Evolutionary conservation across 2,113 vertebrate species (phyloP).

Genomic region (Excalfactoria chinensis): DNA sequence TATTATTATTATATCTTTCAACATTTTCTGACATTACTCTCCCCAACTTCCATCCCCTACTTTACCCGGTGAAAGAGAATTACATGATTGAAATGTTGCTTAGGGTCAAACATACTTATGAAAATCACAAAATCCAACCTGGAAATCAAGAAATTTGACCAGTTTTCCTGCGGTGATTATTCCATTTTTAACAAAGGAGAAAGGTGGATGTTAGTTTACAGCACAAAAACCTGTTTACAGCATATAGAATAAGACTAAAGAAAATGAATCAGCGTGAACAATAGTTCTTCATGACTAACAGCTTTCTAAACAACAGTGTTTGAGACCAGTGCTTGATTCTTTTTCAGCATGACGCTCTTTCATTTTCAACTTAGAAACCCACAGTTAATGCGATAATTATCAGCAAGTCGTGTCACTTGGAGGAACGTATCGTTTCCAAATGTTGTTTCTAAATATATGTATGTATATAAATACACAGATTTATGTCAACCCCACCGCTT

Average conservation of each 20-base stretch:
- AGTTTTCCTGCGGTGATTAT: not conserved
- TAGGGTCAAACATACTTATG: not conserved
- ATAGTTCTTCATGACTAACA: not conserved
- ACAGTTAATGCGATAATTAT: not conserved
- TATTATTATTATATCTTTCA: no score
- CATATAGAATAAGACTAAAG: not conserved
- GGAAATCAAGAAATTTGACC: constrained; percentile 5
- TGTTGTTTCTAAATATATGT: not conserved
- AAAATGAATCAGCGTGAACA: not conserved
- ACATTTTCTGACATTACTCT: not conserved
- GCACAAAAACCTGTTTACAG: not conserved
- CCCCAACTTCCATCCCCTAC: not conserved
- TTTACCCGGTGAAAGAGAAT: not conserved
- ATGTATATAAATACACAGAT: not conserved
- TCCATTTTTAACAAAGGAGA: not conserved
- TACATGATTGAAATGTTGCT: not conserved
- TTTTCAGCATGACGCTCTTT: not conserved
- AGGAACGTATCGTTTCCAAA: not conserved
- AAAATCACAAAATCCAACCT: constrained; percentile 11
- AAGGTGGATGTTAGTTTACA: not conserved
- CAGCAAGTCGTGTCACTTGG: not conserved
- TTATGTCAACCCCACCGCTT: not conserved
- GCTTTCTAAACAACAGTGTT: not conserved
- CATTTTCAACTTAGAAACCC: not conserved
- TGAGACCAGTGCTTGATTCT: not conserved